phyloP scores from a whole-genome alignment of 2,888 invertebrate genomes.

The Andrena fulva region DNA sequence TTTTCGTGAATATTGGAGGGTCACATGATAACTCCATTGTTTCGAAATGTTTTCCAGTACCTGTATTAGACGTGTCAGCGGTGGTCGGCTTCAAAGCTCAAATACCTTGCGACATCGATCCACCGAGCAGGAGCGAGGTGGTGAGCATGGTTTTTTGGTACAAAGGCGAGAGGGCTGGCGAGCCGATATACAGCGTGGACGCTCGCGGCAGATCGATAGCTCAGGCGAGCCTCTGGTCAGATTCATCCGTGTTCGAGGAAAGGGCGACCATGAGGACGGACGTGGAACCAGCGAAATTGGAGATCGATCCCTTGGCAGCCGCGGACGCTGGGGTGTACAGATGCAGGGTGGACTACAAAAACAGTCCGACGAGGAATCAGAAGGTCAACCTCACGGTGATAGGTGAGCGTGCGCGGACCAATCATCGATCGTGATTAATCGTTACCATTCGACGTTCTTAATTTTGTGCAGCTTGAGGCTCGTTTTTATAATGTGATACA shows the following conservation, averaged over 20 bases:
- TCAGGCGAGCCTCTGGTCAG: slow-evolving; percentile 85
- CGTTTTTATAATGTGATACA: no score
- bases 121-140: slow-evolving; percentile 91
- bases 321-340: slow-evolving; percentile 85
- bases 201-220: slow-evolving; percentile 83
- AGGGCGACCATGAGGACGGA: slow-evolving; percentile 86
- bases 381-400: slow-evolving; percentile 86
- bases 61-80: slow-evolving; percentile 91
- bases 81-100: slow-evolving; percentile 93
- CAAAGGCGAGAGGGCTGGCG: slow-evolving; percentile 90
- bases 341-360: slow-evolving; percentile 86
- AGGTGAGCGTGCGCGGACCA: slow-evolving; percentile 82
- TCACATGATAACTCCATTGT: slow-evolving; percentile 42
- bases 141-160: slow-evolving; percentile 97
- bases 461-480: background rate
- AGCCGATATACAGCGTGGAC: slow-evolving; percentile 92
- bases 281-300: slow-evolving; percentile 83
- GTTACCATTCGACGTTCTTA: background rate
- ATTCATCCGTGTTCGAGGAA: slow-evolving; percentile 83
- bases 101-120: slow-evolving; percentile 94
- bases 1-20: no score
- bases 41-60: slow-evolving; percentile 82
- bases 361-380: slow-evolving; percentile 86
- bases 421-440: slow-evolving; percentile 18
- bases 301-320: slow-evolving; percentile 83